A percentile compares a stretch with the other conserved stretches of the same genome.
These are phyloP conservation scores for Forficula auricularia DNA, from an alignment of 1,140 invertebrate genomes.

Conservation along the genomic window DNA sequence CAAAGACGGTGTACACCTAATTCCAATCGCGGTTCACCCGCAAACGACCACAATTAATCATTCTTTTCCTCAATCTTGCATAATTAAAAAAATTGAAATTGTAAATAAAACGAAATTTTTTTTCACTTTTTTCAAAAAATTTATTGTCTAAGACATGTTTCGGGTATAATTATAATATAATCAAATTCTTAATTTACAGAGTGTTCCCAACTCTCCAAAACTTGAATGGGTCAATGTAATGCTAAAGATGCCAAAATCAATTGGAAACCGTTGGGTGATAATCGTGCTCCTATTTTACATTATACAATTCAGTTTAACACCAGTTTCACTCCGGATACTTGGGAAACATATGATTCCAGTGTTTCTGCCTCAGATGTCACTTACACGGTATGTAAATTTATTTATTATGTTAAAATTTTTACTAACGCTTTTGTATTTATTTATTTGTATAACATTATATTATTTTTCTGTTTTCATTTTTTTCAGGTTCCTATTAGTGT, in stretches of 20 bases:
- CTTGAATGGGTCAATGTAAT: slow-evolving; percentile 46
- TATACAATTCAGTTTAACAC: slow-evolving; percentile 92
- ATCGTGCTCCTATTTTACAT: slow-evolving; percentile 79
- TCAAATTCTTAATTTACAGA: slow-evolving; percentile 31
- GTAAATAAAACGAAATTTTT: no score
- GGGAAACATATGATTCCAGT: slow-evolving; percentile 57
- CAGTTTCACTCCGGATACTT: slow-evolving; percentile 78
- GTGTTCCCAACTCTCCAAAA: slow-evolving; percentile 78
- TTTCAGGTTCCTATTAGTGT: slow-evolving; percentile 54
- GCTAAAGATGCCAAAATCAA: slow-evolving; percentile 50
- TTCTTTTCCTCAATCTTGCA: no score
- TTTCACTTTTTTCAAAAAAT: no score
- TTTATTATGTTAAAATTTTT: no score
- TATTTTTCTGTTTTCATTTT: no score
- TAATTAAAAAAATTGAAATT: no score
- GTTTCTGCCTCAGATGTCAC: slow-evolving; percentile 64
- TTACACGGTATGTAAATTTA: slow-evolving; percentile 33
- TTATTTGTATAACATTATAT: not conserved
- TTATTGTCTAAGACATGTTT: no score
- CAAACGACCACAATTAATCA: no score
- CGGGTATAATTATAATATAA: no score
- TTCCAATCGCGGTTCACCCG: no score
- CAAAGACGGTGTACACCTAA: no score
- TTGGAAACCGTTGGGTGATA: slow-evolving; percentile 82
- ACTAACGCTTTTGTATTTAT: not conserved